These are phyloP conservation scores for Troides helena DNA, from an alignment of 2,888 invertebrate genomes.

Conservation along the genomic window DNA sequence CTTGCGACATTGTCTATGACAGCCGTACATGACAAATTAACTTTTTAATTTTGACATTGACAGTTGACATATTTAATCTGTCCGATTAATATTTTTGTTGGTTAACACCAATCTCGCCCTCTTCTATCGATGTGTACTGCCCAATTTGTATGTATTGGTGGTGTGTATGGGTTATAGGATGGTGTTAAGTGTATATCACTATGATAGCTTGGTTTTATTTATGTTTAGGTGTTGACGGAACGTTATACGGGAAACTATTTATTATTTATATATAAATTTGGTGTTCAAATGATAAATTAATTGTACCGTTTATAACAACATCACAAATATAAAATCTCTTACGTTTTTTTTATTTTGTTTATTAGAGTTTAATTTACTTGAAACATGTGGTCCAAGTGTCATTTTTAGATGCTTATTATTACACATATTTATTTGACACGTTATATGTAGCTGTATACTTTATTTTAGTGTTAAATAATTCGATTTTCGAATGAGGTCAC, in stretches of 20 bases:
- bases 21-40: background rate
- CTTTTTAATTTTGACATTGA: constrained; percentile 7
- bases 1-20: background rate
- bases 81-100: constrained; percentile 2
- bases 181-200: background rate
- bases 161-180: background rate
- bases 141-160: background rate
- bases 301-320: background rate
- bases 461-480: background rate
- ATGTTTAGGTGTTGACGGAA: background rate
- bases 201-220: background rate
- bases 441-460: background rate
- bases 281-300: background rate
- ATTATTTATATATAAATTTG: background rate
- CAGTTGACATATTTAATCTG: background rate
- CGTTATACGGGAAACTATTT: background rate
- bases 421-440: background rate
- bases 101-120: background rate
- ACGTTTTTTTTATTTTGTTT: background rate
- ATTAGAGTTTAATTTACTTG: constrained; percentile 12
- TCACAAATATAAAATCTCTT: background rate
- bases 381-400: constrained; percentile 29
- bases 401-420: background rate
- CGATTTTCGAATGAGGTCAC: too few species aligned
- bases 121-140: background rate